These are phyloP conservation scores for Alcis repandata DNA, from an alignment of 2,888 invertebrate genomes.

Conservation along the genomic window DNA sequence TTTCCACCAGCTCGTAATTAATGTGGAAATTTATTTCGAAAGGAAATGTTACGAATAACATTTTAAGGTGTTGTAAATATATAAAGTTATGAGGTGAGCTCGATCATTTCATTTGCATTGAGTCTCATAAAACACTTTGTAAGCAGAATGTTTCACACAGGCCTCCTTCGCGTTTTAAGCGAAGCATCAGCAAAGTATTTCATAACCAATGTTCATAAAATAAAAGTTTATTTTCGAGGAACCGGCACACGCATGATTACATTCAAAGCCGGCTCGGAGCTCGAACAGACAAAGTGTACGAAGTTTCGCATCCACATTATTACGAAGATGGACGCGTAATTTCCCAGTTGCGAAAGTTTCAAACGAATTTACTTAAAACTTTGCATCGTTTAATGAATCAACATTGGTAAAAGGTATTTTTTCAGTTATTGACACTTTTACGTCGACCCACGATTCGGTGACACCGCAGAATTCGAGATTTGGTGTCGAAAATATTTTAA, in stretches of 20 bases:
- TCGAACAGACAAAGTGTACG: slow-evolving; percentile 41
- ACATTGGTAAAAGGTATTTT: slow-evolving; percentile 53
- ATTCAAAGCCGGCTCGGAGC: slow-evolving; percentile 43
- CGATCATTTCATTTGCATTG: slow-evolving; percentile 28
- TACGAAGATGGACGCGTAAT: slow-evolving; percentile 63
- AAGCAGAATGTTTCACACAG: slow-evolving; percentile 38
- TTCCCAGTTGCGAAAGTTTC: slow-evolving; percentile 56
- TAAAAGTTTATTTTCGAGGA: slow-evolving; percentile 46
- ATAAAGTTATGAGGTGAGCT: slow-evolving; percentile 19
- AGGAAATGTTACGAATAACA: slow-evolving; percentile 27
- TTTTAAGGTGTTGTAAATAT: slow-evolving; percentile 24
- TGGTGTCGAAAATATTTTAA: slow-evolving; percentile 70
- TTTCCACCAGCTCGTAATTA: slow-evolving; percentile 49
- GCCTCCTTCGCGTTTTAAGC: slow-evolving; percentile 33
- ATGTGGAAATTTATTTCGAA: slow-evolving; percentile 37
- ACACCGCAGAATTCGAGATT: slow-evolving; percentile 48
- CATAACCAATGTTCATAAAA: slow-evolving; percentile 44
- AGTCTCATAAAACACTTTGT: slow-evolving; percentile 43
- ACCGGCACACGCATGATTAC: slow-evolving; percentile 52
- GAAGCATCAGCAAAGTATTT: slow-evolving; percentile 40
- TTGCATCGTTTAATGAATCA: slow-evolving; percentile 64
- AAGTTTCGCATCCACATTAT: slow-evolving; percentile 49
- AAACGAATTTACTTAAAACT: slow-evolving; percentile 58
- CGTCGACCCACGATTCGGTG: slow-evolving; percentile 45
- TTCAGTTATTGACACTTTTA: slow-evolving; percentile 55